Percentiles rank a stretch among this genome's conserved stretches.
phyloP scores from a whole-genome alignment of 2,888 invertebrate species.

The Drosophila testacea region DNA sequence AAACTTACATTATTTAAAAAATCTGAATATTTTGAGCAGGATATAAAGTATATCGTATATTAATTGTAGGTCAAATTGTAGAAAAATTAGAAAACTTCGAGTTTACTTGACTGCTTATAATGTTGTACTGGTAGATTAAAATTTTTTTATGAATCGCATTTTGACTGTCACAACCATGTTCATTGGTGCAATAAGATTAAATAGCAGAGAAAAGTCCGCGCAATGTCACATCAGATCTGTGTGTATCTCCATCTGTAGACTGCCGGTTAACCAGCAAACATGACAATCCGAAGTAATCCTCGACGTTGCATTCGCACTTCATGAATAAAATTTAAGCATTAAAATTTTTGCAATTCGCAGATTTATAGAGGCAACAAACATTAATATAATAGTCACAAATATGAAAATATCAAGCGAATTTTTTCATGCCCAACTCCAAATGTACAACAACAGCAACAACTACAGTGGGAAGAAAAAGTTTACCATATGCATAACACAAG shows the following conservation, averaged over 20 bases:
- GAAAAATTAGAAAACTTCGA: neutral
- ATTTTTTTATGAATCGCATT: neutral
- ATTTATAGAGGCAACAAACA: slow-evolving; percentile 56
- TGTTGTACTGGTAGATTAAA: neutral
- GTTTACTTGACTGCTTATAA: neutral
- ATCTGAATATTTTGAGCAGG: neutral
- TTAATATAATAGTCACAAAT: slow-evolving; percentile 52
- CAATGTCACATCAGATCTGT: slow-evolving; percentile 29
- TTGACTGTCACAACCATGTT: neutral
- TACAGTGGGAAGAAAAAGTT: slow-evolving; percentile 22
- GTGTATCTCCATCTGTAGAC: slow-evolving; percentile 10
- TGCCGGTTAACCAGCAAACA: slow-evolving; percentile 18
- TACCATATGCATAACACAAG: slow-evolving; percentile 44
- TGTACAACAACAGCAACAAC: slow-evolving; percentile 14
- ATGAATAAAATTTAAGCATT: slow-evolving; percentile 68
- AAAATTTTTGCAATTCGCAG: slow-evolving; percentile 57
- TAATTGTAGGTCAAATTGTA: too few species aligned
- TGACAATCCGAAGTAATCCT: slow-evolving; percentile 20
- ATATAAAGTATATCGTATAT: too few species aligned
- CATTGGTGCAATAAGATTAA: slow-evolving; percentile 25
- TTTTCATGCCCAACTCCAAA: slow-evolving; percentile 11
- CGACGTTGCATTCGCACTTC: slow-evolving; percentile 50
- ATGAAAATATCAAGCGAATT: slow-evolving; percentile 6
- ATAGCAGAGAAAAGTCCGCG: slow-evolving; percentile 28
- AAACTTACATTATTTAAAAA: neutral